Percentiles rank a stretch among this genome's conserved stretches.
phyloP scores from a whole-genome alignment of 2,888 invertebrate species.

The Conops quadrifasciatus region DNA sequence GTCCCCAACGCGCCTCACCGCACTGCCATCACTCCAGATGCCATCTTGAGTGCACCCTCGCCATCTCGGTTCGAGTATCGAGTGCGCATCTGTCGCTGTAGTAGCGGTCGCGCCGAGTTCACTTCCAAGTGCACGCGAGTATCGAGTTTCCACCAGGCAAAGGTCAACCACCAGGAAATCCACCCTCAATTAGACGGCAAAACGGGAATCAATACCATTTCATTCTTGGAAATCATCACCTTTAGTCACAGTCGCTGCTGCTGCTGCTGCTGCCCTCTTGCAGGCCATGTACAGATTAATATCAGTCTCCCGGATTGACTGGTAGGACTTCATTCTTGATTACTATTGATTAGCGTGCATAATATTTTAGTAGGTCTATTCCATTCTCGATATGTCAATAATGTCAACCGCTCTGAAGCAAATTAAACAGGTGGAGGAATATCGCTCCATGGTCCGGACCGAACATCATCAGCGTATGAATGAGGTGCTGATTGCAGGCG shows the following conservation, averaged over 20 bases:
- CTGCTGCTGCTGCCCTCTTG: background rate
- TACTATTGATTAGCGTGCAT: background rate
- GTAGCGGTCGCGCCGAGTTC: background rate
- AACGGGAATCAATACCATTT: background rate
- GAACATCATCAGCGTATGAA: too few species aligned
- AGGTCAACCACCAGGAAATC: conserved; percentile 37
- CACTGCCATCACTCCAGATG: too few species aligned
- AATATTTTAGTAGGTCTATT: background rate
- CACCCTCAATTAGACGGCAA: conserved; percentile 11
- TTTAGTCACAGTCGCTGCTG: conserved; percentile 9
- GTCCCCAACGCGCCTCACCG: conserved; percentile 1
- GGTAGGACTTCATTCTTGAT: background rate
- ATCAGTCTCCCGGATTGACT: background rate
- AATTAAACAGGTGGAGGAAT: too few species aligned
- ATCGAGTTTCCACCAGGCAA: conserved; percentile 26
- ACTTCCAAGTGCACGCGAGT: conserved; percentile 35
- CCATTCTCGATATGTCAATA: too few species aligned
- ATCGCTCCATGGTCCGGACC: too few species aligned
- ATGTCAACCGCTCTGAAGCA: too few species aligned
- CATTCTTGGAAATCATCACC: conserved; percentile 17
- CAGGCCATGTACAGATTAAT: background rate
- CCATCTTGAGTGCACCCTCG: conserved; percentile 7
- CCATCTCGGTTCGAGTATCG: background rate
- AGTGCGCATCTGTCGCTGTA: conserved; percentile 33
- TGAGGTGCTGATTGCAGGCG: too few species aligned